Percentiles rank a stretch among this genome's conserved stretches.
phyloP scores from a whole-genome alignment of 2,113 vertebrate species.

The Tragelaphus strepsiceros region DNA sequence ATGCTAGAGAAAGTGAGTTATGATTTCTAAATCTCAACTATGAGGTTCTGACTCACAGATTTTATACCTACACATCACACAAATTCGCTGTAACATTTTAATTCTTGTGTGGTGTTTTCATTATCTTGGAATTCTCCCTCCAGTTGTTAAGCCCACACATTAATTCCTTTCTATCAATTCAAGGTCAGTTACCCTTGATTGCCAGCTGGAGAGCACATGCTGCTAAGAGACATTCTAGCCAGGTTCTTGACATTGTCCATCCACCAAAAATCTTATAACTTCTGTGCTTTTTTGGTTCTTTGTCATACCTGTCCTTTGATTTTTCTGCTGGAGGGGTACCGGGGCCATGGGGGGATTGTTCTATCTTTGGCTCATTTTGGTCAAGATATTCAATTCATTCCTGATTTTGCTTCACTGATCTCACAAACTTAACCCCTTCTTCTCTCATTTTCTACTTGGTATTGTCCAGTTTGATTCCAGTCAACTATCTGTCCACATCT shows the following conservation, averaged over 20 bases:
- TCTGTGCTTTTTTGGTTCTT: not conserved
- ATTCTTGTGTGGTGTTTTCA: not conserved
- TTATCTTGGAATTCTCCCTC: not conserved
- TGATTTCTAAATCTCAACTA: not conserved
- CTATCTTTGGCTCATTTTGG: not conserved
- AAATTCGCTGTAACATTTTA: not conserved
- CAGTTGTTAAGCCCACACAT: not conserved
- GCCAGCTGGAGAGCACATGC: accelerated
- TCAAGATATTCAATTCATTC: not conserved
- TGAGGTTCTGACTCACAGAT: not conserved
- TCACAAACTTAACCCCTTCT: not conserved
- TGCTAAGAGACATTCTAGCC: not conserved
- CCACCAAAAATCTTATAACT: not conserved
- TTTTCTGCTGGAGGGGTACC: accelerated
- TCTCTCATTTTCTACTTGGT: not conserved
- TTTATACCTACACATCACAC: not conserved
- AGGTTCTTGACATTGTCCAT: not conserved
- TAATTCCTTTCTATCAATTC: not conserved
- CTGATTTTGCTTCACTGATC: not conserved
- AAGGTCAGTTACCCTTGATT: not conserved
- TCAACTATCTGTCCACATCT: not conserved
- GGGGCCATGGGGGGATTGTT: accelerated
- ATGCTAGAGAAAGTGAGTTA: not conserved
- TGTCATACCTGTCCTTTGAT: not conserved
- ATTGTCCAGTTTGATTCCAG: not conserved